Percentiles rank a stretch among this genome's conserved stretches.
phyloP scores from a whole-genome alignment of 2,113 vertebrate genomes.

The Theristicus caerulescens region DNA sequence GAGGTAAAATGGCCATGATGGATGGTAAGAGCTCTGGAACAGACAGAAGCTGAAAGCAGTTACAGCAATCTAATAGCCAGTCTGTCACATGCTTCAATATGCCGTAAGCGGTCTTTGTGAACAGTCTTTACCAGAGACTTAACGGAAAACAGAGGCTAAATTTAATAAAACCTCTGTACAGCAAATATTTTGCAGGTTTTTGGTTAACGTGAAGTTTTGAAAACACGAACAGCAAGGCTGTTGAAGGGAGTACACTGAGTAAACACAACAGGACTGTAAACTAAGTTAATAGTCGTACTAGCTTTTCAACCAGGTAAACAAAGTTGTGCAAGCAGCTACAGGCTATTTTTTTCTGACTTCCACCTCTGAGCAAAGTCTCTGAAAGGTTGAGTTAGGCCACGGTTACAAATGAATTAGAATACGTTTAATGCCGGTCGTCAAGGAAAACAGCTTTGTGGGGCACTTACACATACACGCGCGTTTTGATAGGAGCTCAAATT shows the following conservation, averaged over 20 bases:
- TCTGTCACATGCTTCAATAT: not conserved
- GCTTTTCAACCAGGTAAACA: not conserved
- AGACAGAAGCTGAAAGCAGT: not conserved
- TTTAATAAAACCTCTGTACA: not conserved
- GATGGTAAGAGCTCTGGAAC: not conserved
- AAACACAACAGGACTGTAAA: not conserved
- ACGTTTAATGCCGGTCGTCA: not conserved
- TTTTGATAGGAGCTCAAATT: not conserved
- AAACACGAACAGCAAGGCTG: not conserved
- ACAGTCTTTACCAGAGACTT: not conserved
- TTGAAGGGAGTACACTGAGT: not conserved
- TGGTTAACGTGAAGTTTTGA: not conserved
- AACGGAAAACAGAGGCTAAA: not conserved
- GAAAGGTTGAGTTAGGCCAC: not conserved
- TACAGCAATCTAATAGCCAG: not conserved
- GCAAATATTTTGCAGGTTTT: not conserved
- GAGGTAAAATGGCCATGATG: not conserved
- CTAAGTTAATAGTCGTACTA: not conserved
- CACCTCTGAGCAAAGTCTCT: not conserved
- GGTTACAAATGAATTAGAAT: not conserved
- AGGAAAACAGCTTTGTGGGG: not conserved
- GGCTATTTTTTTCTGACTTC: not conserved
- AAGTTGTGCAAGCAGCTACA: not conserved
- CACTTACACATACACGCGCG: not conserved
- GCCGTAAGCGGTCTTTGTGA: not conserved